Evolutionary conservation across 2,113 vertebrate species (phyloP).

Genomic region (Falco punctatus): DNA sequence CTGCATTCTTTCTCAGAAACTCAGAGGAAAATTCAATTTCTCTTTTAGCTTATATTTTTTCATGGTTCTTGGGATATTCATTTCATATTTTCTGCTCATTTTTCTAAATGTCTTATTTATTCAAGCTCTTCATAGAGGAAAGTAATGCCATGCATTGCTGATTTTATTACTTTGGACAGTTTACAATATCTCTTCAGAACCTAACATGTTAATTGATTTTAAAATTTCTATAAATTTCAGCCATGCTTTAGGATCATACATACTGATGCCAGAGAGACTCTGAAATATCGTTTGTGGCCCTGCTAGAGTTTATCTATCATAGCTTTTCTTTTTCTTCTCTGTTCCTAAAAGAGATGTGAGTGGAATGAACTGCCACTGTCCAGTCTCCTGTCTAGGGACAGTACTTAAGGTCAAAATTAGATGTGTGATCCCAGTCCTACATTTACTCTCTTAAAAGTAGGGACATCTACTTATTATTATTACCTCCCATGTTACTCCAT

Average conservation of each 20-base stretch:
- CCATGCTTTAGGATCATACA: constrained; percentile 22
- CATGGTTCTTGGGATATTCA: constrained; percentile 80
- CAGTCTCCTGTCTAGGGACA: neutral
- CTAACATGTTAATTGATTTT: constrained; percentile 78
- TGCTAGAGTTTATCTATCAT: neutral
- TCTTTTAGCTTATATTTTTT: constrained; percentile 72
- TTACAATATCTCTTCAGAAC: constrained; percentile 75
- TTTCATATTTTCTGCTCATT: constrained; percentile 78
- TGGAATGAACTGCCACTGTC: neutral
- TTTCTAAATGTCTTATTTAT: constrained; percentile 83
- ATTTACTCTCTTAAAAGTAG: neutral
- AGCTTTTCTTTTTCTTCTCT: neutral
- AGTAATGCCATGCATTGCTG: constrained; percentile 78
- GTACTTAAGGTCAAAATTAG: neutral
- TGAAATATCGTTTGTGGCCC: neutral
- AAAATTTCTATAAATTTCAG: constrained; percentile 72
- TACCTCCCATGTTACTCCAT: neutral
- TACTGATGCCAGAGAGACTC: neutral
- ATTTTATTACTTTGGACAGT: constrained; percentile 79
- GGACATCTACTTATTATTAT: neutral
- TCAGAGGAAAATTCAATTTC: constrained; percentile 80
- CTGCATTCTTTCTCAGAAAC: constrained; percentile 64
- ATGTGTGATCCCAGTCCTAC: rapidly evolving
- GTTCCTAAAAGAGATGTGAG: neutral
- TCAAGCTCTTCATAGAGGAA: constrained; percentile 75